Base-by-base conservation (phyloP, 1,140 invertebrate species). In the Drosophila lini region DNA sequence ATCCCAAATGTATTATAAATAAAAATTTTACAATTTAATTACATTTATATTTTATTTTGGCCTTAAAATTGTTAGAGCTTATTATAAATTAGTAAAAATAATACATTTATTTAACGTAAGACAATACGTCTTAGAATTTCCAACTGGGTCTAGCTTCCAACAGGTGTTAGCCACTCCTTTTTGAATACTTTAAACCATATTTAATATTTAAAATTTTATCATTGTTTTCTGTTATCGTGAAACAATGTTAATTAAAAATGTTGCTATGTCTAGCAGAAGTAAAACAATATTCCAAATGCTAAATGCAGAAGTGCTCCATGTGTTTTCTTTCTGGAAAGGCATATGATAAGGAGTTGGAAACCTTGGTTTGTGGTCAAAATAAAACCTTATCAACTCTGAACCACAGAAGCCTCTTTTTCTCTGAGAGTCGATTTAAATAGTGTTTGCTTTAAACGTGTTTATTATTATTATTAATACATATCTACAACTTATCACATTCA, bases 371-470 rank as follows among this genome's bases (percentile, higher is more conserved):
- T 53, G 52, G 52, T 53, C 11, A 22, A 53, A 53, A 13, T 53
- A 25, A 10, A 38, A 8, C 52, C 52, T 53, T 53, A 53, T 53
- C 52, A 22, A 36, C 9, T 36, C 19, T 13, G 11, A 22, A 38
- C 52, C 52, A 22, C 52, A 53, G 32, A 53, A 22, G 19, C 34
- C 32, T 10, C 34, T 53, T 28, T 32, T 50, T 53, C 28, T 22
- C 50, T 5, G 50, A 36, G 19, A 36, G 16, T 25, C 50, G 22
- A 36, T 38, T 53, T 53, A 38, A 38, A 53, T 15, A 38, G 32
- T 22, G 52, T 53, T 53, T 53, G 32, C 19, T 53, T 53, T 53
- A 53, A 38, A 36, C 52, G 32, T 53, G 52, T 53, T 53, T 53
- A 53, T 53, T 53, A 53, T 53, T 53, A n/a, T 22, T 53, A 36